These are phyloP conservation scores for Clarias pachynema DNA, from an alignment of 2,797 vertebrate species.

Conservation along the genomic window DNA sequence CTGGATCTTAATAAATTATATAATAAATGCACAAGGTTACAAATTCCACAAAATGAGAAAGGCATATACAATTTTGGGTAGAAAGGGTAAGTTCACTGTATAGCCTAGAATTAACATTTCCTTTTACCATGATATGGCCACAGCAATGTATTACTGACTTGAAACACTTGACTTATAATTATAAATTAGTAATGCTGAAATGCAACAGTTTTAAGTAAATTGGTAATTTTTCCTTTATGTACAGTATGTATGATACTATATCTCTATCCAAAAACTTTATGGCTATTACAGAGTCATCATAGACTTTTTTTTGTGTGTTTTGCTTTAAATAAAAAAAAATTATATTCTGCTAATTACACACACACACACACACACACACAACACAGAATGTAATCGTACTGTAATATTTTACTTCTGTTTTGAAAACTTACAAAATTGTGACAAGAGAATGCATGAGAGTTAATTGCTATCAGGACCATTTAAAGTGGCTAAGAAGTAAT, in stretches of 20 bases:
- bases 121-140: background rate
- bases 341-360: background rate
- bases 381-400: background rate
- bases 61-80: background rate
- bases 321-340: background rate
- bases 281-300: background rate
- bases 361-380: background rate
- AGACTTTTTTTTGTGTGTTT: background rate
- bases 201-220: background rate
- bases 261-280: background rate
- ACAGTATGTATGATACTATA: no score
- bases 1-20: background rate
- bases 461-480: slow-evolving; percentile 62
- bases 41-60: background rate
- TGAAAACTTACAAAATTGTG: slow-evolving; percentile 12
- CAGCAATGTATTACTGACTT: background rate
- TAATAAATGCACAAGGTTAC: background rate
- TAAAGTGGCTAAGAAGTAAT: slow-evolving; percentile 39
- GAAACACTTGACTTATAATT: background rate
- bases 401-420: background rate
- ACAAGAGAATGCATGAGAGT: slow-evolving; percentile 53
- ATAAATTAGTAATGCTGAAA: background rate
- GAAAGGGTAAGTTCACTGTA: background rate
- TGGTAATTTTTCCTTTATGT: background rate
- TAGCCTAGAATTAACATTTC: background rate